Base-by-base conservation (phyloP, 2,797 vertebrate genomes). In the Catharus ustulatus region DNA sequence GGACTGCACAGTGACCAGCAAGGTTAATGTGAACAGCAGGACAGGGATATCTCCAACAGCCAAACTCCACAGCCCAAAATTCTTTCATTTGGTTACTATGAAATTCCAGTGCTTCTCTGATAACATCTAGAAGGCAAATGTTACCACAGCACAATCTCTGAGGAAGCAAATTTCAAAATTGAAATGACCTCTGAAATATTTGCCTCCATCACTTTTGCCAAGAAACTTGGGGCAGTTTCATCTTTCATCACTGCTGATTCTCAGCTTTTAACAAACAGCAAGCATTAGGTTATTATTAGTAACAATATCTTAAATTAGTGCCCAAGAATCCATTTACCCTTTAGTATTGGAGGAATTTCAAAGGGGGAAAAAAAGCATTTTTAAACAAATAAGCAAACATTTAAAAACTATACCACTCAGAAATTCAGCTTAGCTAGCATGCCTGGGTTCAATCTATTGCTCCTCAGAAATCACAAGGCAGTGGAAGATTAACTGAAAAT, bases 131-230 rank as follows among this genome's bases (percentile, higher is more conserved):
- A 84, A 94, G 58, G 76, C 66, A 89, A 96, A 89, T 0, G 5
- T 90, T 93, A 78, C 94, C 89, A 88, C 63, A 88, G 94, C 66
- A 96, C 84, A 93, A 78, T 92, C 92, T 90, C 91, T 6, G 34
- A 94, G 92, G 92, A 92, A 96, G 91, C 45, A 90, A 86, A 95
- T 96, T 95, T 94, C 85, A 87, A 79, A 94, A 89, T 5, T 69
- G 86, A 94, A 95, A 80, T 69, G 89, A 95, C 92, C 92, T 96
- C 73, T 92, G 84, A 92, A 96, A 92, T 88, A 93, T 57, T 94
- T 93, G 79, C 79, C 93, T 95, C 22, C 24, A 12, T 61, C 51
- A 2, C 51, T 75, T 93, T 73, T 93, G 95, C 96, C 96, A 96
- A 94, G 92, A 77, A 94, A 88, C 34, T 21, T 57, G 63, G 84